These are phyloP conservation scores for Callinectes sapidus DNA, from an alignment of 2,888 invertebrate genomes.

Conservation along the genomic window DNA sequence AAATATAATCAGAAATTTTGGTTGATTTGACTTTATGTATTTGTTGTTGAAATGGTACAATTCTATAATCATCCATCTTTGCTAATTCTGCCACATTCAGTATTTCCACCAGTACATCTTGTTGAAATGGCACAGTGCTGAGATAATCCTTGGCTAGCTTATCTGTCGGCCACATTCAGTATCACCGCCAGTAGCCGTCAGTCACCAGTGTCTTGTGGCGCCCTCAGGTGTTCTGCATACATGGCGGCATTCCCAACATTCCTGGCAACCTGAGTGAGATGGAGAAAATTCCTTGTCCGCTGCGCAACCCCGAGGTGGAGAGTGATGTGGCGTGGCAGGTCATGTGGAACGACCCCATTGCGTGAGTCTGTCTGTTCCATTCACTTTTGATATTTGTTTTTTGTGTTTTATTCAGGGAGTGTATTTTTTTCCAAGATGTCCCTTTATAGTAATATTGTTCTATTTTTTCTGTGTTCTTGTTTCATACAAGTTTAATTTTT, in stretches of 20 bases:
- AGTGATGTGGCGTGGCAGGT: slow-evolving; percentile 87
- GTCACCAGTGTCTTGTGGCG: not conserved
- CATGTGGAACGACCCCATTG: slow-evolving; percentile 86
- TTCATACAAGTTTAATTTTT: not conserved
- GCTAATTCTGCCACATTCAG: too few relatives aligned
- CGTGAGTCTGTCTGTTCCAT: slow-evolving; percentile 75
- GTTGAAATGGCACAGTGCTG: too few relatives aligned
- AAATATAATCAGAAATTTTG: too few relatives aligned
- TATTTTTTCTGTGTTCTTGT: not conserved
- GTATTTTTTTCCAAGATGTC: not conserved
- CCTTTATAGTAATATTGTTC: not conserved
- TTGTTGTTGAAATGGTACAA: too few relatives aligned
- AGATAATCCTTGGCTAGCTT: not conserved
- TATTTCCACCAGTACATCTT: too few relatives aligned
- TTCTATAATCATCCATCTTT: too few relatives aligned
- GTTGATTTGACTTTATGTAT: too few relatives aligned
- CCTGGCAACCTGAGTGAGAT: slow-evolving; percentile 82
- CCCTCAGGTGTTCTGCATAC: slow-evolving; percentile 84
- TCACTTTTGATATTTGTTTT: not conserved
- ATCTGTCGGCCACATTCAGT: too few relatives aligned
- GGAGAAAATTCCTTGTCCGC: slow-evolving; percentile 82
- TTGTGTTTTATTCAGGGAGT: not conserved
- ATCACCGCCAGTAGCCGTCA: not conserved
- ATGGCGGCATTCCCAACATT: slow-evolving; percentile 86
- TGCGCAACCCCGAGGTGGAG: slow-evolving; percentile 82